phyloP scores from a whole-genome alignment of 92 coral and sea anemone species.

The Umimayanthus kanabou region DNA sequence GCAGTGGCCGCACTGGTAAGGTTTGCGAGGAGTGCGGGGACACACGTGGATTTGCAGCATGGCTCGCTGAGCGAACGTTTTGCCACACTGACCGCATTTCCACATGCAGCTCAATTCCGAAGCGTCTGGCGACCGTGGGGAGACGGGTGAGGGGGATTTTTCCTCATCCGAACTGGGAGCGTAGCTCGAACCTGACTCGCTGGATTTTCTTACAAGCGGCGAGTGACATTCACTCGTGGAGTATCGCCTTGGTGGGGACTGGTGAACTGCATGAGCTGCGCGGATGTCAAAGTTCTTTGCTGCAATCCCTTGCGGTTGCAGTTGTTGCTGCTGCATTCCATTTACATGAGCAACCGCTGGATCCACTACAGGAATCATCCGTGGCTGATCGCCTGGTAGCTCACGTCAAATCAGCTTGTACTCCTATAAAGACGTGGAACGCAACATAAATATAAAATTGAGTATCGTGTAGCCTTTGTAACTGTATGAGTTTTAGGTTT shows the following conservation, averaged over 20 bases:
- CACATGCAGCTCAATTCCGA: conserved; percentile 71
- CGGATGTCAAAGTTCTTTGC: background rate
- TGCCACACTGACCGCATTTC: conserved; percentile 94
- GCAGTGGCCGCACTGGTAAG: conserved; percentile 94
- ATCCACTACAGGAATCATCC: background rate
- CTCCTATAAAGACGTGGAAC: no score
- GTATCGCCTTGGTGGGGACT: conserved; percentile 28
- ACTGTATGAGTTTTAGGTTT: no score
- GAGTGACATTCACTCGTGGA: conserved; percentile 13
- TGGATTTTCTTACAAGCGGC: conserved; percentile 28
- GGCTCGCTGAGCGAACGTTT: conserved; percentile 91
- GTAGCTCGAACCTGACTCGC: conserved; percentile 39
- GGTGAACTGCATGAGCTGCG: background rate
- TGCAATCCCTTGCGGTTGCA: conserved; percentile 4
- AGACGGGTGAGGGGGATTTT: conserved; percentile 15
- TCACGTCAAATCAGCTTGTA: background rate
- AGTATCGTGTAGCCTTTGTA: no score
- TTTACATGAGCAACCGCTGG: background rate
- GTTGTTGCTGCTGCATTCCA: conserved; percentile 6
- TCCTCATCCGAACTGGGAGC: conserved; percentile 39
- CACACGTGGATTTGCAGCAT: conserved; percentile 89
- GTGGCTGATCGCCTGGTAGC: conserved; percentile 26
- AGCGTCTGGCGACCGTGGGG: conserved; percentile 52
- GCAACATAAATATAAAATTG: no score
- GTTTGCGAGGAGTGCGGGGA: conserved; percentile 80